Percentiles rank a stretch among this genome's conserved stretches.
These are phyloP conservation scores for Odobenus rosmarus DNA, from an alignment of 2,113 vertebrate species.

Conservation along the genomic window DNA sequence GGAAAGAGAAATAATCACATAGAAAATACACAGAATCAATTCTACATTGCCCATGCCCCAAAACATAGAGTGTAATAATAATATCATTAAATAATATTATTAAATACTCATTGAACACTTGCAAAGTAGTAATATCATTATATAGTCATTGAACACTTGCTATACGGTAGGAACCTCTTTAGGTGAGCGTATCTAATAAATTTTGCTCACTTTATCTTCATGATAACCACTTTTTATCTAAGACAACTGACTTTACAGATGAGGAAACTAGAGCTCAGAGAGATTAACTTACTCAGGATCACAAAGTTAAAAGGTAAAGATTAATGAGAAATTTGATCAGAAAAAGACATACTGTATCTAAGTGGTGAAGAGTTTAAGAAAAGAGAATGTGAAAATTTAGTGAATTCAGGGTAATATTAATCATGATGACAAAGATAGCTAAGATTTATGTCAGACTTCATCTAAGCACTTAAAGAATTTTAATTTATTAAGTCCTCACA, in stretches of 20 bases:
- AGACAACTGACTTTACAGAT: no score
- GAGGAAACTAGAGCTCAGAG: not conserved
- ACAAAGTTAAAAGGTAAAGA: not conserved
- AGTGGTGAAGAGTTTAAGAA: not conserved
- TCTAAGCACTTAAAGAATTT: not conserved
- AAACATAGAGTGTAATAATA: not conserved
- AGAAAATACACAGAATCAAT: constrained; percentile 6
- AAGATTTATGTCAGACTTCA: not conserved
- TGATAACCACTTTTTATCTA: not conserved
- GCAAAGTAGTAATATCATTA: not conserved
- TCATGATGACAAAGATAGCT: not conserved
- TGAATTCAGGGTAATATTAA: not conserved
- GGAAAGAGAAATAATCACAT: not conserved
- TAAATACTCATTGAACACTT: not conserved
- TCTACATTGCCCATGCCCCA: not conserved
- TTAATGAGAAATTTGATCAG: not conserved
- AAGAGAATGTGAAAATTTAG: not conserved
- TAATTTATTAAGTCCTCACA: not conserved
- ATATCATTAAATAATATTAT: not conserved
- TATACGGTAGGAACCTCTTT: not conserved
- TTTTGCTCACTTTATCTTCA: not conserved
- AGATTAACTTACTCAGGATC: not conserved
- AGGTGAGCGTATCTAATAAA: not conserved
- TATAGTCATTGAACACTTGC: not conserved
- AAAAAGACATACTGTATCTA: not conserved